Base-by-base conservation (phyloP, 2,797 vertebrate genomes). In the Cryptoblepharus egeriae region DNA sequence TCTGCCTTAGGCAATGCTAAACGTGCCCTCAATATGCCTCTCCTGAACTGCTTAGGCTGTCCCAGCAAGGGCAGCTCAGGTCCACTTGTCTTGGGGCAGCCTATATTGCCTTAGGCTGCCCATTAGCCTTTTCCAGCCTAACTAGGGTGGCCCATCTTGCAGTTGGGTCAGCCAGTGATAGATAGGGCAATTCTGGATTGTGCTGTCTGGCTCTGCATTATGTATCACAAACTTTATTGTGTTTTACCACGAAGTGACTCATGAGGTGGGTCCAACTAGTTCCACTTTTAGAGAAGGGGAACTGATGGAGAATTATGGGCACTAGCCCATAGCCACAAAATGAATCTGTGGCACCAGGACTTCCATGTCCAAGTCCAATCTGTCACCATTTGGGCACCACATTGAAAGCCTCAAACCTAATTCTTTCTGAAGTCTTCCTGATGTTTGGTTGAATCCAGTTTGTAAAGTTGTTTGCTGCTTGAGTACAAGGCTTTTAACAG, bases 391-490 rank as follows among this genome's bases (percentile, higher is more conserved):
- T 26, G 18, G 57, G 32, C 15, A 22, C 10, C 57, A 37, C 24
- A 72, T 8, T 67, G 1, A 0, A 37, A 42, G 0, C 1, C 26
- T 24, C 1, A 35, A 24, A 84, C 32, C 2, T 2, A 6, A 49
- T 1, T 30, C 74, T 1, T 77, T 2, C 28, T 74, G 32, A 22
- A 1, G 26, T 63, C 10, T 42, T 7, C 3, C 24, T n/a, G 69
- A 28, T 49, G 13, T 61, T 71, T 83, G 75, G 7, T 10, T 28
- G 37, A 32, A 52, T 9, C 26, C 69, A 32, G 24, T 35, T 60
- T 30, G n/a, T 13, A 32, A 35, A 45, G n/a, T n/a, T 70, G 3
- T 60, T 72, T 49, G 57, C 15, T 61, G 39, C 18, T 35, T 64
- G 58, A 12, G 3, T 71, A 30, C 16, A 67, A 77, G 8, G 20